Percentiles rank a stretch among this genome's conserved stretches.
Evolutionary conservation across 2,113 vertebrate species (phyloP).

Genomic region (Morone saxatilis): DNA sequence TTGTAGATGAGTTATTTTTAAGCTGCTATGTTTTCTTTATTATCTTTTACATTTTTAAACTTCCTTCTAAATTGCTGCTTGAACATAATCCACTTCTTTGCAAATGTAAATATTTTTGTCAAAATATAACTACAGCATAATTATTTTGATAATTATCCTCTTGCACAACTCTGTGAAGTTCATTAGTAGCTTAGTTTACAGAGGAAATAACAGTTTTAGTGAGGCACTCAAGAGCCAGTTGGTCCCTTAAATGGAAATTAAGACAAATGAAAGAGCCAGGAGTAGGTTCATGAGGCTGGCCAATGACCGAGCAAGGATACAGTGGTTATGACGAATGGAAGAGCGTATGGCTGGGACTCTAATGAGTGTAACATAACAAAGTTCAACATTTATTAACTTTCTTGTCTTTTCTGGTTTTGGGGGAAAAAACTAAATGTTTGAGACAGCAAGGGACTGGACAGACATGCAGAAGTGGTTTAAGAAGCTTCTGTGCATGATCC

Average conservation of each 20-base stretch:
- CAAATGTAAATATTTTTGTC: neutral
- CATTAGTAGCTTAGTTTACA: neutral
- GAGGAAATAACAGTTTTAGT: neutral
- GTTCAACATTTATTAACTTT: neutral
- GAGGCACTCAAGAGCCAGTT: neutral
- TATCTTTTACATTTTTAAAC: neutral
- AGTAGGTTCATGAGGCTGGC: neutral
- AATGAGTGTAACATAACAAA: neutral
- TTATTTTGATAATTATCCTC: neutral
- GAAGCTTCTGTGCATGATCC: neutral
- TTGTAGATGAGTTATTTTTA: neutral
- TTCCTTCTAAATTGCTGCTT: neutral
- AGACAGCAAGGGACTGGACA: neutral
- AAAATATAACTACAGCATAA: neutral
- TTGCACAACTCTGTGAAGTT: neutral
- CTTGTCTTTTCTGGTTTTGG: neutral
- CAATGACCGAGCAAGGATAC: neutral
- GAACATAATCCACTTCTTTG: neutral
- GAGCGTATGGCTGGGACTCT: neutral
- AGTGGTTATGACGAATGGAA: neutral
- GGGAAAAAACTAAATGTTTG: neutral
- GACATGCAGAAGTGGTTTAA: neutral
- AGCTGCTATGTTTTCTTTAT: neutral
- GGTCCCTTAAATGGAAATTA: neutral
- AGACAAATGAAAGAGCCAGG: neutral